Base-by-base conservation (phyloP, 2,888 invertebrate genomes). In the Sminthurides aquaticus region DNA sequence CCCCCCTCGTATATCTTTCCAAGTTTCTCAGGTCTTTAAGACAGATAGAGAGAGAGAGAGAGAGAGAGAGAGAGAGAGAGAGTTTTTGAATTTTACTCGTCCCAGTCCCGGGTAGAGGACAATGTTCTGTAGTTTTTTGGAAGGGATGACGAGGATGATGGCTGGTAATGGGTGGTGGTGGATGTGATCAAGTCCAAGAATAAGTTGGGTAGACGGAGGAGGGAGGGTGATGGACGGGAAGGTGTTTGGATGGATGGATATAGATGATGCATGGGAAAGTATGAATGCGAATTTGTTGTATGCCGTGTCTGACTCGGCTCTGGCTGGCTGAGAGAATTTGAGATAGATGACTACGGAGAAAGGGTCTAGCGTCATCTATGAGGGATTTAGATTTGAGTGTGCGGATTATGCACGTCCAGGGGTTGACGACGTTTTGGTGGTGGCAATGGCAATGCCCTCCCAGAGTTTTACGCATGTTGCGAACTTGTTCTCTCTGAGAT, bases 391-490 rank as follows among this genome's bases (percentile, higher is more conserved):
- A n/a, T n/a, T n/a, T n/a, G n/a, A n/a, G n/a, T n/a, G 43, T 34
- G 15, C 15, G 43, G 8, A 34, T 34, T 34, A 34, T 34, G 43
- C 43, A 34, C 43, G 43, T 34, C 43, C 43, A 34, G 43, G 15
- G 43, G 43, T 34, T 34, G 43, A 34, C 43, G 43, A n/a, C 43
- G 8, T 52, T 52, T 20, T 20, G 8, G 11, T 52, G 15, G 11
- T 52, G 43, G 43, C 43, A 52, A 52, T 52, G 52, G 52, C 52
- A 52, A 52, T 52, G 52, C 52, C 52, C 52, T 52, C 52, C 52
- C 43, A 15, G 15, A 5, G 15, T 5, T 11, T 11, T 11, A 34
- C 43, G 43, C 43, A 34, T 34, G 43, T 34, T 34, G 43, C 43
- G 43, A 34, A 34, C 43, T 34, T 34, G 43, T 34, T 5, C 8